Conservation (phyloP, 2,888 invertebrate genomes). For the Hetaerina titia region DNA sequence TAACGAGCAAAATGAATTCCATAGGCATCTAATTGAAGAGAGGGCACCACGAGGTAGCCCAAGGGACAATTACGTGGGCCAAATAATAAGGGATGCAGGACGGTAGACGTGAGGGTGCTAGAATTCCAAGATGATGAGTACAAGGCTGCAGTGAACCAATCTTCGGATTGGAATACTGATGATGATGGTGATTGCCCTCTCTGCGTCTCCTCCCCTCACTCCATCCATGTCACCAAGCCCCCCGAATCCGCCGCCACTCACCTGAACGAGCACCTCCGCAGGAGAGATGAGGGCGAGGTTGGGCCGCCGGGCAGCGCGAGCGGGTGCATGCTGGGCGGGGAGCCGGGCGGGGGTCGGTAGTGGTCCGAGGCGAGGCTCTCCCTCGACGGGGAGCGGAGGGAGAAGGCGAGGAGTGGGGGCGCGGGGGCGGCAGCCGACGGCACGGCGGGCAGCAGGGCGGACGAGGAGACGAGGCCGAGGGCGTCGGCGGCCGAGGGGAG, state of each 20-base stretch:
- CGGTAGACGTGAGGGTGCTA: too few species aligned
- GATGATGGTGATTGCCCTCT: neutral
- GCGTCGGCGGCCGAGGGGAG: conserved; percentile 71
- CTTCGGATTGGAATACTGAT: too few species aligned
- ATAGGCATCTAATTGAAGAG: too few species aligned
- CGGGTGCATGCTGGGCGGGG: conserved; percentile 71
- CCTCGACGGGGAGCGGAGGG: conserved; percentile 74
- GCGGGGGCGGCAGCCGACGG: conserved; percentile 70
- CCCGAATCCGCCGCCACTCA: neutral
- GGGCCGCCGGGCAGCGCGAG: conserved; percentile 71
- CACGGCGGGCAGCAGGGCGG: conserved; percentile 64
- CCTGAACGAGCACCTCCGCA: conserved; percentile 46
- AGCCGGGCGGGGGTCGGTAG: conserved; percentile 72
- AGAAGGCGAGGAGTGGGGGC: conserved; percentile 72
- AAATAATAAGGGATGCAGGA: too few species aligned
- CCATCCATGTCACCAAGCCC: neutral
- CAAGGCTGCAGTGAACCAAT: too few species aligned
- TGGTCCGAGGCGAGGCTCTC: conserved; percentile 74
- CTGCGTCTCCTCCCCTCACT: neutral
- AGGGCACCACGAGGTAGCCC: too few species aligned
- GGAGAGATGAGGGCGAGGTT: conserved; percentile 43
- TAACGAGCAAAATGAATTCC: too few species aligned
- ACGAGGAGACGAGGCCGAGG: conserved; percentile 51
- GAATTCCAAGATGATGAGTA: too few species aligned
- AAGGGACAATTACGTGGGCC: too few species aligned